phyloP scores from a whole-genome alignment of 2,888 invertebrate species.

The Molanna angustata region DNA sequence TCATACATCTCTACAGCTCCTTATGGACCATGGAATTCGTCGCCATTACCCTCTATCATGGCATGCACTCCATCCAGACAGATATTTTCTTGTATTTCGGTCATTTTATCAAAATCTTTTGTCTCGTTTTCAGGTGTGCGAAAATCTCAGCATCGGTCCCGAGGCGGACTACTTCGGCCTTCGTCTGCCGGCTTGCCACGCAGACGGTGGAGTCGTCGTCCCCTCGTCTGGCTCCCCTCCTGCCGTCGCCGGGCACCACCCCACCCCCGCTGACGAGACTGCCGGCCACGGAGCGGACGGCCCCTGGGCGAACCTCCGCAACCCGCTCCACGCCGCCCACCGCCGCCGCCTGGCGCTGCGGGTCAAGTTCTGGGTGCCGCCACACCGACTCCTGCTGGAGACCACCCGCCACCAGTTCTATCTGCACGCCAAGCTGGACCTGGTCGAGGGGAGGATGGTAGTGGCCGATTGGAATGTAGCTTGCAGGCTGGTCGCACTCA shows the following conservation, averaged over 20 bases:
- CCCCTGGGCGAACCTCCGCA: slow-evolving; percentile 85
- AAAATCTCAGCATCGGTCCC: slow-evolving; percentile 76
- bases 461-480: slow-evolving; percentile 68
- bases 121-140: slow-evolving; percentile 65
- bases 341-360: slow-evolving; percentile 65
- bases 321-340: slow-evolving; percentile 65
- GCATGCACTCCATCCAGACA: too few relatives aligned
- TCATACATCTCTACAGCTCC: too few relatives aligned
- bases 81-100: too few relatives aligned
- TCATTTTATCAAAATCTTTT: slow-evolving; percentile 5
- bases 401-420: slow-evolving; percentile 85
- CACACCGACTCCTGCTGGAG: slow-evolving; percentile 81
- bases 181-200: slow-evolving; percentile 52
- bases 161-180: slow-evolving; percentile 89
- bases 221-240: slow-evolving; percentile 2
- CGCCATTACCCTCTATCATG: too few relatives aligned
- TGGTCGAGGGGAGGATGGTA: slow-evolving; percentile 69
- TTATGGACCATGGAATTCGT: too few relatives aligned
- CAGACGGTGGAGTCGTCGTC: slow-evolving; percentile 34
- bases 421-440: slow-evolving; percentile 75
- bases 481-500: slow-evolving; percentile 69
- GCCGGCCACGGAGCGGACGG: slow-evolving; percentile 54
- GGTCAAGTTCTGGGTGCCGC: slow-evolving; percentile 91
- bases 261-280: slow-evolving; percentile 53
- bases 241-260: background rate